These are phyloP conservation scores for Otis tarda DNA, from an alignment of 2,113 vertebrate species.

Conservation along the genomic window DNA sequence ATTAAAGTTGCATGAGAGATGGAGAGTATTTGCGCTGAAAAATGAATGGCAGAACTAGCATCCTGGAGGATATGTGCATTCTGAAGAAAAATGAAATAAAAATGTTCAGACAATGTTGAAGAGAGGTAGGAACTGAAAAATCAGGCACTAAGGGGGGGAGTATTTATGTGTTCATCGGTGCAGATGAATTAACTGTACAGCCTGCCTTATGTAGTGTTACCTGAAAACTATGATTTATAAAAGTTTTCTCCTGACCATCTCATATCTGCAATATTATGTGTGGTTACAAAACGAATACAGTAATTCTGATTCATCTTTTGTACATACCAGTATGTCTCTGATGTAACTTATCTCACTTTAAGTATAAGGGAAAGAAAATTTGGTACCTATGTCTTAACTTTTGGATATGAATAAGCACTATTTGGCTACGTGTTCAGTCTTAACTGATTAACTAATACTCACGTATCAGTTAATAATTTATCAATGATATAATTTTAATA, in stretches of 20 bases:
- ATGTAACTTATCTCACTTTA: not conserved
- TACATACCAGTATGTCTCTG: not conserved
- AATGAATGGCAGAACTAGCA: not conserved
- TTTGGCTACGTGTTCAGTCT: not conserved
- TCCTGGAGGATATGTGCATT: not conserved
- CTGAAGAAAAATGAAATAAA: not conserved
- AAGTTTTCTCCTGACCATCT: not conserved
- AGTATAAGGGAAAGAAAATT: not conserved
- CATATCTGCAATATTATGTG: not conserved
- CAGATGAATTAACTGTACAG: not conserved
- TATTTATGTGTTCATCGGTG: not conserved
- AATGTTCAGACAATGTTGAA: not conserved
- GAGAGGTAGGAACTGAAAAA: not conserved
- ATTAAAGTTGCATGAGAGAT: not conserved
- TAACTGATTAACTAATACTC: not conserved
- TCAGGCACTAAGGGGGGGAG: not conserved
- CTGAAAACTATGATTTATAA: not conserved
- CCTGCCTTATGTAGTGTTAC: not conserved
- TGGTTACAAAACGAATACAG: not conserved
- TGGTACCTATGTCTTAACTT: not conserved
- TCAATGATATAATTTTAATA: not conserved
- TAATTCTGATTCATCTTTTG: not conserved
- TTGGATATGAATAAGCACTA: not conserved
- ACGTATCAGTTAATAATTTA: not conserved
- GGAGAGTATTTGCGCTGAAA: not conserved